Conservation (phyloP, 92 coral and sea anemone species). For the Parazoanthus swiftii region DNA sequence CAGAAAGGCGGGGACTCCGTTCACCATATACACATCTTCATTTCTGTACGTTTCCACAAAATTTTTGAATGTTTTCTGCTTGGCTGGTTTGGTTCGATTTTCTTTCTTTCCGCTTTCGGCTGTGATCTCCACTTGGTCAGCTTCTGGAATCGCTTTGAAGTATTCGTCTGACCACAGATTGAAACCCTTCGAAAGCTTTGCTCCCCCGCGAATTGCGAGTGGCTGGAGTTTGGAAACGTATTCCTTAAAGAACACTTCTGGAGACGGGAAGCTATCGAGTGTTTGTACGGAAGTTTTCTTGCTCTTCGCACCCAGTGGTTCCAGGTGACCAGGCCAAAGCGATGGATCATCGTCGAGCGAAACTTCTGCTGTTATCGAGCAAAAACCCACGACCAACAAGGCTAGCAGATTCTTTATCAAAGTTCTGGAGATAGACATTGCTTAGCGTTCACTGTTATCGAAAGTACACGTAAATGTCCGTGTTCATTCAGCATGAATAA, state of each 20-base stretch:
- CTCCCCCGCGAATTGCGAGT: conserved; percentile 85
- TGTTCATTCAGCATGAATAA: background rate
- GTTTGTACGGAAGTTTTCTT: conserved; percentile 59
- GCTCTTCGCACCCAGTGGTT: conserved; percentile 80
- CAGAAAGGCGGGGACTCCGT: conserved; percentile 86
- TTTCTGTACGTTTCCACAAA: conserved; percentile 69
- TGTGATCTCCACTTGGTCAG: conserved; percentile 55
- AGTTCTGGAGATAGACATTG: background rate
- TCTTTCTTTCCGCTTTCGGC: conserved; percentile 97
- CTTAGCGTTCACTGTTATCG: background rate
- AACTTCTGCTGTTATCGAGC: conserved; percentile 35
- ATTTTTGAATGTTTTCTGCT: conserved; percentile 68
- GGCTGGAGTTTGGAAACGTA: conserved; percentile 76
- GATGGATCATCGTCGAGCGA: conserved; percentile 38
- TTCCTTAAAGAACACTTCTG: conserved; percentile 73
- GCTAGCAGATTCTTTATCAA: background rate
- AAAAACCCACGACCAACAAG: background rate
- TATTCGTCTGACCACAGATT: conserved; percentile 86
- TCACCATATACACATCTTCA: conserved; percentile 93
- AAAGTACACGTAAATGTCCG: conserved; percentile 2
- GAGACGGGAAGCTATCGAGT: conserved; percentile 65
- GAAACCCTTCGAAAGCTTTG: conserved; percentile 86
- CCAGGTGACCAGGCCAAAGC: conserved; percentile 85
- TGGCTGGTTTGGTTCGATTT: conserved; percentile 74
- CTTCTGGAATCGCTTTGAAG: conserved; percentile 70